These are phyloP conservation scores for Mystacides longicornis DNA, from an alignment of 2,888 invertebrate genomes.

Conservation along the genomic window DNA sequence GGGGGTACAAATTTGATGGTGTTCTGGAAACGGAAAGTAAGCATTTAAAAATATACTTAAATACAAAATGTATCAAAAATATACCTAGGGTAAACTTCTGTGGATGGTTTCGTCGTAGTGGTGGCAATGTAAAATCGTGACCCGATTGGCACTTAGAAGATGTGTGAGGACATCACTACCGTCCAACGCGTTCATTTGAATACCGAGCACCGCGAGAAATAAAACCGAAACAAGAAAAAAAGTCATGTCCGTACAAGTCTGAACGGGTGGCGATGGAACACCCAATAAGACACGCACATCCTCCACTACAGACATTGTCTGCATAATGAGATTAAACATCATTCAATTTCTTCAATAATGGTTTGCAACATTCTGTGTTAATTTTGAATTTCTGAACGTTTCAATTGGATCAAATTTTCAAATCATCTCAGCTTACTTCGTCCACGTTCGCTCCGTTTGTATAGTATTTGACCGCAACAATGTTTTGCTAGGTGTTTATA, in stretches of 20 bases:
- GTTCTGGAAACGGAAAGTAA: no score
- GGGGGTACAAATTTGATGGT: no score
- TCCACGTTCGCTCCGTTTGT: no score
- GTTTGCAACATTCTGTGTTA: no score
- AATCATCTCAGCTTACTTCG: no score
- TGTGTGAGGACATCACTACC: slow-evolving; percentile 5
- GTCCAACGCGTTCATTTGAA: not conserved
- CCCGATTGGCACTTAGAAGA: slow-evolving; percentile 7
- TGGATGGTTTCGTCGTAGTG: no score
- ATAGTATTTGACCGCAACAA: no score
- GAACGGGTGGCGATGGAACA: not conserved
- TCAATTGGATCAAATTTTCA: no score
- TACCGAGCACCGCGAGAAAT: not conserved
- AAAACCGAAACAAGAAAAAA: slow-evolving; percentile 6
- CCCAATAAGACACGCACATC: slow-evolving; percentile 5
- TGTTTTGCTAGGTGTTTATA: no score
- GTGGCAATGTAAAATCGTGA: slow-evolving; percentile 8
- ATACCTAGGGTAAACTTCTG: not conserved
- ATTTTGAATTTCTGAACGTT: no score
- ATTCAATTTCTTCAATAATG: no score
- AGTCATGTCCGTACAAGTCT: not conserved
- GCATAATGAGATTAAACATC: not conserved
- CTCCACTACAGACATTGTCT: not conserved
- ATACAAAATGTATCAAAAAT: not conserved
- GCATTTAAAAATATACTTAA: not conserved